phyloP scores from a whole-genome alignment of 2,113 vertebrate species.

The Seriola rivoliana region DNA sequence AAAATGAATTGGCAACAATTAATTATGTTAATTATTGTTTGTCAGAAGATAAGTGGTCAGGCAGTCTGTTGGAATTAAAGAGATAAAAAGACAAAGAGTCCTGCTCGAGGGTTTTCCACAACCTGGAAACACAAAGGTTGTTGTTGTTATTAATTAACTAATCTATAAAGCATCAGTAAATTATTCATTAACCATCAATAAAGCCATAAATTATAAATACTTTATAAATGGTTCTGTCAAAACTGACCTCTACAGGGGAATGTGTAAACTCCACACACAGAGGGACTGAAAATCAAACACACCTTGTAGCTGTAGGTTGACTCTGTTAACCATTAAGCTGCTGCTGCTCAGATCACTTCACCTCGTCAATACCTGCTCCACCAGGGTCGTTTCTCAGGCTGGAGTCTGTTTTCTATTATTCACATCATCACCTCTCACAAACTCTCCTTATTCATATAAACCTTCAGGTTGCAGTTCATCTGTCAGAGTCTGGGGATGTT shows the following conservation, averaged over 20 bases:
- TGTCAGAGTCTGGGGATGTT: too few relatives aligned
- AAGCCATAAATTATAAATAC: background rate
- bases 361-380: too few relatives aligned
- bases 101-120: background rate
- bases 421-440: too few relatives aligned
- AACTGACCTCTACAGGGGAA: background rate
- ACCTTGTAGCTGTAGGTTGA: background rate
- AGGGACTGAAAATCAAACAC: background rate
- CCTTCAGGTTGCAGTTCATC: too few relatives aligned
- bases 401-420: too few relatives aligned
- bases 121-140: background rate
- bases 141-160: background rate
- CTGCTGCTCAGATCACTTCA: background rate
- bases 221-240: background rate
- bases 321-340: background rate
- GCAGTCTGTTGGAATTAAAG: background rate
- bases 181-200: background rate
- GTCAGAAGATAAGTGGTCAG: background rate
- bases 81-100: background rate
- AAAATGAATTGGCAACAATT: too few relatives aligned
- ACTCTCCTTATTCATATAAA: too few relatives aligned
- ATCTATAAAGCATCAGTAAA: background rate
- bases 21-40: too few relatives aligned
- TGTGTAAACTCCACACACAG: background rate
- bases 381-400: too few relatives aligned